Base-by-base conservation (phyloP, 2,113 vertebrate species). In the Pelecanus crispus region DNA sequence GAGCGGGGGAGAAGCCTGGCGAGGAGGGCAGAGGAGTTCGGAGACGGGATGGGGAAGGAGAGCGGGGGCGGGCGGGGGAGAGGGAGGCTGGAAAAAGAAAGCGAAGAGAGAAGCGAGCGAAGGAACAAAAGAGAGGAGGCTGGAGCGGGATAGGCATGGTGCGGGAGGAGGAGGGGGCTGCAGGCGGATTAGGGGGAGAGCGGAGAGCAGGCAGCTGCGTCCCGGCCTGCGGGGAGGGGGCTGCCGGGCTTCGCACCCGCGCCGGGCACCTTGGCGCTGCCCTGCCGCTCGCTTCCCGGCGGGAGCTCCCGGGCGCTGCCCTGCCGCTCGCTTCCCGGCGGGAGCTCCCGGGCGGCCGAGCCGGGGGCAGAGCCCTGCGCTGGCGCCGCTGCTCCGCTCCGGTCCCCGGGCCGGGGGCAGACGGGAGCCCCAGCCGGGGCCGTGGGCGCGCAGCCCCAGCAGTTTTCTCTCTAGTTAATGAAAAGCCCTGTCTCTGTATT, bases 71-170 rank as follows among this genome's bases (percentile, higher is more conserved):
- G 83, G 31, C 58, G 14, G 78, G 63, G 77, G 52, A 71, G 62
- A 58, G 66, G 36, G 47, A 29, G 26, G 7, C n/a, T 5, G 53
- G n/a, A 0, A 11, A 10, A 58, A 75, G 66, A 67, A 58, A 28
- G 10, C 47, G 28, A 18, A 12, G 79, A 62, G 65, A 55, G 84
- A 52, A 70, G 56, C 0, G 70, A 82, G 47, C 32, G 15, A 36
- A 62, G 79, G 93, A 65, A 93, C 94, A 90, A 88, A 95, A 90
- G 93, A 82, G 52, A 16, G 67, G 55, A 26, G 79, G 80, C 80
- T 72, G 93, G 26, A 65, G 82, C 71, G 62, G 91, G 86, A 20
- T 22, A 55, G 89, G 20, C 34, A 5, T 2, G 4, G 70, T 9
- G 10, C 52, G 11, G 77, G 53, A 61, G 75, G 53, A 65, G 68